These are phyloP conservation scores for Harpalus rufipes DNA, from an alignment of 2,888 invertebrate genomes.

Conservation along the genomic window DNA sequence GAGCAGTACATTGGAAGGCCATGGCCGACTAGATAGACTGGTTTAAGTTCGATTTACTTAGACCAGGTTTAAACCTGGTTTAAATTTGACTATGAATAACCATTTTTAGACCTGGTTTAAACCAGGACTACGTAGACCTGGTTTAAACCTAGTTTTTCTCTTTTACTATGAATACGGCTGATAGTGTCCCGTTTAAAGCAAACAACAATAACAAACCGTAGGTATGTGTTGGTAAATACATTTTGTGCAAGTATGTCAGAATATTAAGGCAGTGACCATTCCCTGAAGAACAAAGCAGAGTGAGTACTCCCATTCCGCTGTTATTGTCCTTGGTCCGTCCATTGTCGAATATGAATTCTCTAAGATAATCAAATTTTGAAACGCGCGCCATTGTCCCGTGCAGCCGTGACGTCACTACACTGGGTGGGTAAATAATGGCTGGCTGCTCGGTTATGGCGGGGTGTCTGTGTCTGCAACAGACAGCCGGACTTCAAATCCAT, in stretches of 20 bases:
- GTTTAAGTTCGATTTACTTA: no score
- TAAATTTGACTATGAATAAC: no score
- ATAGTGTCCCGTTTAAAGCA: neutral
- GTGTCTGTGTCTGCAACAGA: constrained; percentile 60
- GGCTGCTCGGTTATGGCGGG: constrained; percentile 43
- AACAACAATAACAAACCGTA: neutral
- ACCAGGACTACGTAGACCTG: no score
- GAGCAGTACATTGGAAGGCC: no score
- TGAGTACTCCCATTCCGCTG: neutral
- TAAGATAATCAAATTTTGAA: constrained; percentile 58
- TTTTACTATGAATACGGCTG: no score
- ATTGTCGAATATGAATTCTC: constrained; percentile 54
- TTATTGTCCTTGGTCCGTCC: constrained; percentile 21
- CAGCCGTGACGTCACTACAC: constrained; percentile 44
- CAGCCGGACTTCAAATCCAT: constrained; percentile 67
- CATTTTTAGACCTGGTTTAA: no score
- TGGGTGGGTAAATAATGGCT: constrained; percentile 31
- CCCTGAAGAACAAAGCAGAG: constrained; percentile 21
- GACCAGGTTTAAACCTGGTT: no score
- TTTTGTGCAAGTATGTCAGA: neutral
- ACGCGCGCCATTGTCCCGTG: constrained; percentile 57
- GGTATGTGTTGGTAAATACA: constrained; percentile 7
- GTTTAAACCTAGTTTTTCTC: no score
- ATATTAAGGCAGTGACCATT: constrained; percentile 25
- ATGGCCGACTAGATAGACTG: no score